These are phyloP conservation scores for Eretmochelys imbricata DNA, from an alignment of 2,113 vertebrate species.

Conservation along the genomic window DNA sequence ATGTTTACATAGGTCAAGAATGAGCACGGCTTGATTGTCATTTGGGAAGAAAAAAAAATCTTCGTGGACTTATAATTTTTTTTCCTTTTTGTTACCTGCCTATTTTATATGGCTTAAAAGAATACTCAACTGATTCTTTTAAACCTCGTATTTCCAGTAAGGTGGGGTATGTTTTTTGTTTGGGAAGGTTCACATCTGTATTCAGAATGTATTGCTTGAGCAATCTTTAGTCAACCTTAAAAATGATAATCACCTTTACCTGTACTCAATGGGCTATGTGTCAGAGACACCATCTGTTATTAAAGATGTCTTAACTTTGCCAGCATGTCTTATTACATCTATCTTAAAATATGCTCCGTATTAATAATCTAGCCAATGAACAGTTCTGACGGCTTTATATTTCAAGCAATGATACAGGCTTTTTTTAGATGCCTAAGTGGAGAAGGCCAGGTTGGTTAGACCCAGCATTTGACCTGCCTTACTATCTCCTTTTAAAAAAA, in stretches of 20 bases:
- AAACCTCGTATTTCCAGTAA: no score
- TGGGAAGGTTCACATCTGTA: no score
- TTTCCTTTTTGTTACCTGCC: background rate
- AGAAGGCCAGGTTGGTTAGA: background rate
- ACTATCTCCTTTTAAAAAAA: no score
- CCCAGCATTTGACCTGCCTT: background rate
- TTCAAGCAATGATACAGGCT: no score
- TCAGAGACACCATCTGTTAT: background rate
- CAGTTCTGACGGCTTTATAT: background rate
- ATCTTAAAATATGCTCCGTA: no score
- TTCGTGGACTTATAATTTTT: background rate
- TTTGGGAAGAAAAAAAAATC: background rate
- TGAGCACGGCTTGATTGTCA: background rate
- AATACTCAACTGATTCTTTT: no score
- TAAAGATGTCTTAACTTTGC: background rate
- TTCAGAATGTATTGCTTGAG: no score
- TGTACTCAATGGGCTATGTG: background rate
- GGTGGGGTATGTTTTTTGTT: no score
- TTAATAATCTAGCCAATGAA: background rate
- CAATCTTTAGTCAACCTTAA: no score
- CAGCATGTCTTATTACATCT: no score
- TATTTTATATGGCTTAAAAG: background rate
- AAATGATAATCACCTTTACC: background rate
- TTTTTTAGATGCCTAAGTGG: no score
- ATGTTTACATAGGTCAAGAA: background rate